Base-by-base conservation (phyloP, 2,797 vertebrate species). In the Helostoma temminkii region DNA sequence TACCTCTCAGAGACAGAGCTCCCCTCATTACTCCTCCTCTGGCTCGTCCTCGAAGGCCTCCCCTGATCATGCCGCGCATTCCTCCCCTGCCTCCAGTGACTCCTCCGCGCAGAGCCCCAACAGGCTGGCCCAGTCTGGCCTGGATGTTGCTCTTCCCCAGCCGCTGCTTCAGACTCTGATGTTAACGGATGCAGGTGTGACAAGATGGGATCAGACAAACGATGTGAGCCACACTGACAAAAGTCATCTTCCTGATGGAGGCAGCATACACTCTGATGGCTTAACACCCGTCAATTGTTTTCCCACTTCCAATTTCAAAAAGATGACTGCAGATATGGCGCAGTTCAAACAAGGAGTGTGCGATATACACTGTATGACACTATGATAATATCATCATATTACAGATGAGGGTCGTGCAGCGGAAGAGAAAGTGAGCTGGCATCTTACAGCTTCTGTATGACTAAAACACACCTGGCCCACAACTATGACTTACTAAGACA, bases 101-200 rank as follows among this genome's bases (percentile, higher is more conserved):
- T 6, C 92, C 93, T 18, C 97, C 97, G 0, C 96, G 94, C 81
- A 95, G 85, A 10, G 92, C 3, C 18, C 96, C 96, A 0, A 96
- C 83, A 0, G 97, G 97, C 19, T 97, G 94, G 61, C 98, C 97
- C 82, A 99, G 91, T 6, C 98, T 91, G 2, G 97, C 98, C 90
- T 99, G 98, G 87, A 99, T 99, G 93, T 98, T 99, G 86, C 97
- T 96, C 88, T 97, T 98, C 26, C 98, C 98, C 65, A 99, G 94
- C 6, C 98, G 96, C 74, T 99, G 97, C 82, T 98, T 99, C 84
- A 99, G 91, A 89, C 97, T 99, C 97, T 98, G 93, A 70, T 26
- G 62, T 69, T 73, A 16, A 72, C 1, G 16, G 18, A 47, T 7
- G 12, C 5, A 47, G 26, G 66, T 19, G 57, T 1, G 14, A 1